Conservation (phyloP, 2,113 vertebrate species). For the Origma solitaria region DNA sequence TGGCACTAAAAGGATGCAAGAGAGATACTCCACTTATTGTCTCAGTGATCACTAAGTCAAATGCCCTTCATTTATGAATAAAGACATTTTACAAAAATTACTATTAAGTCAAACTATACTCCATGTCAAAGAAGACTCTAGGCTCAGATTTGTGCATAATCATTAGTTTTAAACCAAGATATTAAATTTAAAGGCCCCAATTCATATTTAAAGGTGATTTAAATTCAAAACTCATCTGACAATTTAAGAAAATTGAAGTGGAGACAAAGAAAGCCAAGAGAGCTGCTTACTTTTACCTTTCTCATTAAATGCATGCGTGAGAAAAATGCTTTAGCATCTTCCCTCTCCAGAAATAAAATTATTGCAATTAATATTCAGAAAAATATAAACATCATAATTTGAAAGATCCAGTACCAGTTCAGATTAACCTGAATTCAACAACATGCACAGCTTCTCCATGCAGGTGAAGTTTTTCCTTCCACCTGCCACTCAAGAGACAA, state of each 20-base stretch:
- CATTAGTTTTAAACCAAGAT: background rate
- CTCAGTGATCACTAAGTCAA: background rate
- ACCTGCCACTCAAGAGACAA: background rate
- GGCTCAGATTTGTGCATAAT: background rate
- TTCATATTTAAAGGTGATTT: background rate
- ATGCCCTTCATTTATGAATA: background rate
- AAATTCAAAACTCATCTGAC: background rate
- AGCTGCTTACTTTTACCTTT: background rate
- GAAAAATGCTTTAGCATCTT: background rate
- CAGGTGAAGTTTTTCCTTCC: background rate
- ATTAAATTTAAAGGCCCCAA: background rate
- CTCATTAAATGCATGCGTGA: background rate
- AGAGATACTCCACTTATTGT: background rate
- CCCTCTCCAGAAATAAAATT: background rate
- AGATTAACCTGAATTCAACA: background rate
- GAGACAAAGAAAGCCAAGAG: background rate
- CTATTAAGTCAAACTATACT: background rate
- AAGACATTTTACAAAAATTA: background rate
- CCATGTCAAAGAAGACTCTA: background rate
- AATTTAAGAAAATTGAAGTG: background rate
- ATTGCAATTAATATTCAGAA: background rate
- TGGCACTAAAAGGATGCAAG: background rate
- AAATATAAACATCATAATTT: background rate
- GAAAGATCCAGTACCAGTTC: background rate
- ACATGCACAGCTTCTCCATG: rapidly evolving